Evolutionary conservation across 2,113 vertebrate genomes (phyloP), one percentile per base, ranked within the genome.

Genomic region (Oreochromis aureus): DNA sequence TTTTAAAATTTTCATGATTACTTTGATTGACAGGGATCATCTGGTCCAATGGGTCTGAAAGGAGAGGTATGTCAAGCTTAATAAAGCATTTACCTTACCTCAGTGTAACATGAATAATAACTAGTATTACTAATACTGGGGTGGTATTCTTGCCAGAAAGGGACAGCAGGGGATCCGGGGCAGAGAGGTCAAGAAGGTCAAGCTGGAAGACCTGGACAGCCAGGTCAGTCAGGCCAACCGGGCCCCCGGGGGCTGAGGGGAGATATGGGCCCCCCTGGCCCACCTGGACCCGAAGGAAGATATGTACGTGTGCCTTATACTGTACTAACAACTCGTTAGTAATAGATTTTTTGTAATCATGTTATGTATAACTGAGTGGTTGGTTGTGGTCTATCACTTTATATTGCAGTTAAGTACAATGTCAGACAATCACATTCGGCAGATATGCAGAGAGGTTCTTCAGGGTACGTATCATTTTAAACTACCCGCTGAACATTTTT

Each of bases 371-470:
- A 13, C 36, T 24, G 13, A 81, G 22, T 11, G 18, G 4, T 78
- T 6, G 39, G 1, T 13, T 15, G 4, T 39, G 7, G 79, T 54
- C n/a, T 16, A n/a, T 79, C 41, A 15, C 41, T 79, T 84, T 87
- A 84, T 32, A 12, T 89, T 93, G 87, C 89, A 99, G 98, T 97
- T 96, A 66, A 97, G 95, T 95, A 96, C 96, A 84, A 95, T 98
- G 94, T 98, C 98, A 44, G 98, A 99, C 93, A 96, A 96, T 85
- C 98, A 97, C 94, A 98, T 99, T 95, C 97, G 97, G 5, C 97
- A 98, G 93, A 97, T 99, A 89, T 99, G 98, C 95, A 97, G 96
- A 90, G 98, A 99, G 46, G 96, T 99, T 83, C 94, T 99, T 91
- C 97, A 97, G 96, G 95, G 98, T 99, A 95, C 97, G 98, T 97